Evolutionary conservation across 1,140 invertebrate species (phyloP).

Genomic region (Pristionchus pacificus): DNA sequence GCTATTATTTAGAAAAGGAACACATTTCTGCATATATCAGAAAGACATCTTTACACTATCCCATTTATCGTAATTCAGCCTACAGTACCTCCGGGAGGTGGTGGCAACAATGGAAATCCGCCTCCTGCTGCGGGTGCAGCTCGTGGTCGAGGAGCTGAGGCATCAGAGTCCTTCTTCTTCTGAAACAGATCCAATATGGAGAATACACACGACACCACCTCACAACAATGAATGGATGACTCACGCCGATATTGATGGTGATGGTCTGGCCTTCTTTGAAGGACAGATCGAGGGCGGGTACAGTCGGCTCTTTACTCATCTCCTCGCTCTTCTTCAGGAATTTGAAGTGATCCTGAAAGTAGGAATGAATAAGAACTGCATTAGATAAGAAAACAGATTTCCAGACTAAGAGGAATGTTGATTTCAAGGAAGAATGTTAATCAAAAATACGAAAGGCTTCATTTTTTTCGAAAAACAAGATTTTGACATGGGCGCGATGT

Average conservation of each 20-base stretch:
- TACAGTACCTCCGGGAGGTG: slow-evolving; percentile 42
- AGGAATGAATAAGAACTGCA: too few species aligned
- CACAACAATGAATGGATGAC: slow-evolving; percentile 15
- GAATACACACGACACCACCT: not conserved
- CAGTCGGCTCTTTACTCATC: slow-evolving; percentile 27
- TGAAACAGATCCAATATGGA: slow-evolving; percentile 24
- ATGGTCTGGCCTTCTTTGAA: slow-evolving; percentile 57
- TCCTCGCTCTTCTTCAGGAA: slow-evolving; percentile 46
- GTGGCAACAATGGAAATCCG: slow-evolving; percentile 48
- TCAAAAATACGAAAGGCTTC: not conserved
- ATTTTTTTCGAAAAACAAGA: not conserved
- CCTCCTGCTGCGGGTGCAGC: slow-evolving; percentile 20
- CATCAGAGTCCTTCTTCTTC: slow-evolving; percentile 24
- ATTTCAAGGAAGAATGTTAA: too few species aligned
- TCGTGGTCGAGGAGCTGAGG: slow-evolving; percentile 23
- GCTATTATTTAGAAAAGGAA: too few species aligned
- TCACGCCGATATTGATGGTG: slow-evolving; percentile 55
- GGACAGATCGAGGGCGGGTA: slow-evolving; percentile 49
- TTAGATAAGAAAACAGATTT: too few species aligned
- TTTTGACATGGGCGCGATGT: too few species aligned
- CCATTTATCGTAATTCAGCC: too few species aligned
- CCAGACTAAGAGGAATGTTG: too few species aligned
- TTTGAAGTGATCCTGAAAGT: slow-evolving; percentile 51
- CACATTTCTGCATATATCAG: too few species aligned
- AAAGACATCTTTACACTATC: too few species aligned